These are phyloP conservation scores for Pissodes strobi DNA, from an alignment of 1,140 invertebrate genomes.

Conservation along the genomic window DNA sequence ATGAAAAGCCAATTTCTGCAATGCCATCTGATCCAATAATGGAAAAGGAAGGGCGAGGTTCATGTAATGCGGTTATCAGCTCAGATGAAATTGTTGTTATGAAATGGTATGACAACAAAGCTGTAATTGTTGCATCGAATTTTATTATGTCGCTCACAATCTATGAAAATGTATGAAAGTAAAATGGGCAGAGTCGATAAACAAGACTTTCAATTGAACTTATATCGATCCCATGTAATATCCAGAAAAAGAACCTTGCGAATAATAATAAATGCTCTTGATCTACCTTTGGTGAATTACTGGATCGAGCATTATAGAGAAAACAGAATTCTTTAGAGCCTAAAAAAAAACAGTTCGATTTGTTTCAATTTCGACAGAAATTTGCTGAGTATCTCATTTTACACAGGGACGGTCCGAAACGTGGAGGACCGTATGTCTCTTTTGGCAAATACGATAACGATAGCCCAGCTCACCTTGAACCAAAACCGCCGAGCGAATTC, in stretches of 20 bases:
- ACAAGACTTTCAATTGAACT: no score
- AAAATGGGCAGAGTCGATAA: background rate
- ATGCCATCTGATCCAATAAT: background rate
- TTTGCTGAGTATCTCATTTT: background rate
- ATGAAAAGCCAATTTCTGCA: no score
- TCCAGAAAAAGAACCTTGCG: background rate
- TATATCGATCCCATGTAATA: background rate
- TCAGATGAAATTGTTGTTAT: no score
- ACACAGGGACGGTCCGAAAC: background rate
- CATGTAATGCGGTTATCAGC: background rate
- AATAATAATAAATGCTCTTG: background rate
- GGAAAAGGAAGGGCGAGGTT: no score
- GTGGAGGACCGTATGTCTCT: no score
- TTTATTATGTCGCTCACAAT: no score
- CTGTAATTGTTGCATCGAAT: no score
- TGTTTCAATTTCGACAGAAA: background rate
- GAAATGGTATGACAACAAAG: no score
- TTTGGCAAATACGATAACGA: no score
- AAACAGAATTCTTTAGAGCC: background rate
- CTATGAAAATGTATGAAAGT: background rate
- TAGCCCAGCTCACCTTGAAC: no score
- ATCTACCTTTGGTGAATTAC: no score
- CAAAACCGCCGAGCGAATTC: no score
- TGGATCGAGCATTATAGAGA: background rate
- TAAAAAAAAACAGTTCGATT: background rate